A percentile compares a stretch with the other conserved stretches of the same genome.
Evolutionary conservation across 2,113 vertebrate species (phyloP).

Genomic region (Melanotaenia duboulayi): DNA sequence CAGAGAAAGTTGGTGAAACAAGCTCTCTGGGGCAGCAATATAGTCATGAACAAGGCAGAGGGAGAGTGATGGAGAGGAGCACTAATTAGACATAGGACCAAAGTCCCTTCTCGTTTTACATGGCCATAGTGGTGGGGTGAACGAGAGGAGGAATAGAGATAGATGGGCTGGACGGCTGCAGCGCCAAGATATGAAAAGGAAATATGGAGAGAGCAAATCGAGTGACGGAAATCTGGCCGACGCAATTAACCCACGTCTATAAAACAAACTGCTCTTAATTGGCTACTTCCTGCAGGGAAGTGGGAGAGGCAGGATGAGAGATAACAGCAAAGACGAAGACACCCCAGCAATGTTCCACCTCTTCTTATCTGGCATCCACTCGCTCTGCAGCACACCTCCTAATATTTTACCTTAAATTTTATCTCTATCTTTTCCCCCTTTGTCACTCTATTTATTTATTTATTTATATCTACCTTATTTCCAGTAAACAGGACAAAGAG

Average conservation of each 20-base stretch:
- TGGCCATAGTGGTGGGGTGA: constrained; percentile 39
- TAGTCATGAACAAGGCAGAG: constrained; percentile 57
- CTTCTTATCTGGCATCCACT: constrained; percentile 49
- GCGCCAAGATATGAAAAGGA: constrained; percentile 75
- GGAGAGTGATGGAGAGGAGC: constrained; percentile 73
- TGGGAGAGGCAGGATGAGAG: constrained; percentile 3
- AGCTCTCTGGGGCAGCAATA: constrained; percentile 71
- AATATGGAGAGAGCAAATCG: constrained; percentile 53
- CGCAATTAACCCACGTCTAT: constrained; percentile 78
- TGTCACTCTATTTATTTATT: constrained; percentile 18
- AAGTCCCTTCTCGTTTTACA: constrained; percentile 59
- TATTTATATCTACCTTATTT: not conserved
- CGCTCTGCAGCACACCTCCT: constrained; percentile 2
- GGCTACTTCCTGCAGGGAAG: constrained; percentile 49
- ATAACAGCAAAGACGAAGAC: constrained; percentile 44
- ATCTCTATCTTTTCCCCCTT: constrained; percentile 3
- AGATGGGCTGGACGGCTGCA: constrained; percentile 65
- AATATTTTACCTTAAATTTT: constrained; percentile 16
- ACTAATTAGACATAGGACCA: constrained; percentile 76
- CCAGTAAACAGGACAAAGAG: not conserved
- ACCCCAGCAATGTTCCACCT: constrained; percentile 26
- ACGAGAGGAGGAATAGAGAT: constrained; percentile 60
- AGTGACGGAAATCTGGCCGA: constrained; percentile 73
- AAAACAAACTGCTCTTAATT: constrained; percentile 83
- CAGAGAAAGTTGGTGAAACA: constrained; percentile 41